phyloP scores from a whole-genome alignment of 1,140 invertebrate genomes.

The Pseudomyrmex dendroicus region DNA sequence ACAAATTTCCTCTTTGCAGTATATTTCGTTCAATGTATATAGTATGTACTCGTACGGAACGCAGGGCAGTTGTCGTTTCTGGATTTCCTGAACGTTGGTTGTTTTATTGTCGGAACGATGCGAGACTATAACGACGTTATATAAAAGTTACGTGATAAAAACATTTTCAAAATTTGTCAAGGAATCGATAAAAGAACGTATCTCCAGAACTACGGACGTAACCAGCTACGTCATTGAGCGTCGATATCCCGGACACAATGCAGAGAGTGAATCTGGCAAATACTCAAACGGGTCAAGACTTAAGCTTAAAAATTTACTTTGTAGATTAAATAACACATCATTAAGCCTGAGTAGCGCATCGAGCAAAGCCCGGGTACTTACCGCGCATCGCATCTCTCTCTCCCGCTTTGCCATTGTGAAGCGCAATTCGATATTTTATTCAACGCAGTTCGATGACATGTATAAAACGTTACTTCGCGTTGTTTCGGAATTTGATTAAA shows the following conservation, averaged over 20 bases:
- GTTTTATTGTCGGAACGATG: too few species aligned
- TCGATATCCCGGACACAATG: not conserved
- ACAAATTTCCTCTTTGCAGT: too few species aligned
- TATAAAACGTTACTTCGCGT: not conserved
- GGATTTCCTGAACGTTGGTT: too few species aligned
- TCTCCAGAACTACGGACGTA: not conserved
- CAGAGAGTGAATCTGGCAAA: not conserved
- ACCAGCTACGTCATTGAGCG: constrained; percentile 26
- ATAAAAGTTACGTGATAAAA: not conserved
- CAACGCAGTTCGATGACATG: not conserved
- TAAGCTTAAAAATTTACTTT: constrained; percentile 15
- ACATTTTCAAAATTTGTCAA: not conserved
- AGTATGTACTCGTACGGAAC: too few species aligned
- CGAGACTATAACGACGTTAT: too few species aligned
- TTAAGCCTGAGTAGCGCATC: too few species aligned
- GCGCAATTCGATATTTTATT: not conserved
- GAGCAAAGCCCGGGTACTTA: too few species aligned
- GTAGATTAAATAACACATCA: too few species aligned
- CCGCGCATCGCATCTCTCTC: not conserved
- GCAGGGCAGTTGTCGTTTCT: too few species aligned
- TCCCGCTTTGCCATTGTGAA: not conserved
- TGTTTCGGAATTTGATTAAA: constrained; percentile 25
- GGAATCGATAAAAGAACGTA: constrained; percentile 6
- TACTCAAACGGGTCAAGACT: not conserved
- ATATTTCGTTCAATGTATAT: too few species aligned